These are phyloP conservation scores for Rhorus exstirpatorius DNA, from an alignment of 2,888 invertebrate species.

Conservation along the genomic window DNA sequence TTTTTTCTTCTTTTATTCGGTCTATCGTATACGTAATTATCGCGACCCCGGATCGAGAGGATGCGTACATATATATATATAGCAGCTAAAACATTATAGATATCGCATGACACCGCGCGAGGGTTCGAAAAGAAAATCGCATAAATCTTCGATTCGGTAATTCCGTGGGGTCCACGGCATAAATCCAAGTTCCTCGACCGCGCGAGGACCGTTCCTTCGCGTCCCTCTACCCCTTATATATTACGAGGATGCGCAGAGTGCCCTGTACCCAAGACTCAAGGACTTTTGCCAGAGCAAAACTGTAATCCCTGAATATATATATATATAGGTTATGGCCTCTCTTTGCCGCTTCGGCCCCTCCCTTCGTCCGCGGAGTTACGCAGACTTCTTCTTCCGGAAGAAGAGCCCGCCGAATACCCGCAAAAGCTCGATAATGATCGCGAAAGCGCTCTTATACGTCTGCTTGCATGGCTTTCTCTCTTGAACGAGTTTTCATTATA, in stretches of 20 bases:
- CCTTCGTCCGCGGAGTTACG: slow-evolving; percentile 48
- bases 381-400: slow-evolving; percentile 69
- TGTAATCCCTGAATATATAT: slow-evolving; percentile 78
- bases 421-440: slow-evolving; percentile 69
- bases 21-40: slow-evolving; percentile 13
- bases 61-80: not conserved
- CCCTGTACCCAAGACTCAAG: slow-evolving; percentile 81
- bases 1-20: slow-evolving; percentile 1
- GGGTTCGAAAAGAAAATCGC: slow-evolving; percentile 72
- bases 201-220: slow-evolving; percentile 63
- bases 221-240: slow-evolving; percentile 39
- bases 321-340: slow-evolving; percentile 49
- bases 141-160: slow-evolving; percentile 84
- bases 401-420: slow-evolving; percentile 63
- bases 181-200: slow-evolving; percentile 84
- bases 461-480: slow-evolving; percentile 41
- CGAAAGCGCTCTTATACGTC: slow-evolving; percentile 40
- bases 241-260: slow-evolving; percentile 70
- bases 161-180: slow-evolving; percentile 82
- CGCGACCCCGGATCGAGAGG: not conserved
- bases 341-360: slow-evolving; percentile 46
- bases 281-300: slow-evolving; percentile 83
- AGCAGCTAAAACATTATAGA: slow-evolving; percentile 11
- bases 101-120: slow-evolving; percentile 20
- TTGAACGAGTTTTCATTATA: slow-evolving; percentile 51